Conservation (phyloP, 2,797 vertebrate species). For the Sebastiscus tertius region DNA sequence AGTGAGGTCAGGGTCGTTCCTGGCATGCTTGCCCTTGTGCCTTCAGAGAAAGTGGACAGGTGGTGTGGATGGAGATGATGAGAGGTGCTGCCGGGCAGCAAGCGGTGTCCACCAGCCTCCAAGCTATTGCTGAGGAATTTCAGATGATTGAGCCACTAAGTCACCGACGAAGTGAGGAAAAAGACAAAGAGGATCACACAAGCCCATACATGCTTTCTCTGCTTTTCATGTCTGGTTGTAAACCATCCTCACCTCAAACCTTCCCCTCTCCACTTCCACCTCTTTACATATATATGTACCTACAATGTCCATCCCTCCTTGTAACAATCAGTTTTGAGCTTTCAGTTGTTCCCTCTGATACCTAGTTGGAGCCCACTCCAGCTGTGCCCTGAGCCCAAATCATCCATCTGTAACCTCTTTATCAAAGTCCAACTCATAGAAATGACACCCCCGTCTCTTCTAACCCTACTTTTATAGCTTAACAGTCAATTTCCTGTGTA, state of each 20-base stretch:
- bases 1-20: conserved; percentile 15
- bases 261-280: conserved; percentile 1
- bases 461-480: conserved; percentile 25
- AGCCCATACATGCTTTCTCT: conserved; percentile 46
- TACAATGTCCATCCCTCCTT: neutral
- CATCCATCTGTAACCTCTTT: conserved; percentile 23
- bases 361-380: conserved; percentile 3
- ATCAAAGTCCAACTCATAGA: conserved; percentile 21
- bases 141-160: conserved; percentile 42
- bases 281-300: neutral
- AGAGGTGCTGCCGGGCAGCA: conserved; percentile 14
- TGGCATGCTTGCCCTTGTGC: conserved; percentile 29
- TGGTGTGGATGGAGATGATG: conserved; percentile 60
- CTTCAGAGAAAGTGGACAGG: conserved; percentile 64
- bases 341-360: conserved; percentile 12
- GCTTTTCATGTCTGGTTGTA: conserved; percentile 30
- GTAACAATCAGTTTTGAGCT: neutral
- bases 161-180: conserved; percentile 30
- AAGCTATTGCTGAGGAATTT: conserved; percentile 71
- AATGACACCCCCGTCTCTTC: conserved; percentile 3
- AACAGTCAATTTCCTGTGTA: conserved; percentile 68
- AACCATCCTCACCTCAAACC: conserved; percentile 17
- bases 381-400: conserved; percentile 19
- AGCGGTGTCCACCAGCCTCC: conserved; percentile 40
- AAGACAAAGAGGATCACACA: conserved; percentile 50